phyloP scores from a whole-genome alignment of 2,113 vertebrate species.

The Corvus moneduloides region DNA sequence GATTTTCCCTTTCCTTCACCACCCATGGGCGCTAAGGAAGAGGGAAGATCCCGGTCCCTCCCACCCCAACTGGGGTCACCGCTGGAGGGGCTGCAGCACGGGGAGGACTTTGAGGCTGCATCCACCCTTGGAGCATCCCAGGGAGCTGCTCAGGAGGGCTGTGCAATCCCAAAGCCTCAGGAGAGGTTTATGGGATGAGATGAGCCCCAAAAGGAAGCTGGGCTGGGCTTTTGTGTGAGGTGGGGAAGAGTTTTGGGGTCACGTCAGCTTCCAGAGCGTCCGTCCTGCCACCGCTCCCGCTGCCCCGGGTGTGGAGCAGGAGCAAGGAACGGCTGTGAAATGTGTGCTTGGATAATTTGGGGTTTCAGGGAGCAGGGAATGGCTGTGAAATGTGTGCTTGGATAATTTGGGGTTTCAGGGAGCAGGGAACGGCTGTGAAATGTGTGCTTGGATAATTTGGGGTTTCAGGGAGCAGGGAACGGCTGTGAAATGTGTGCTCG shows the following conservation, averaged over 20 bases:
- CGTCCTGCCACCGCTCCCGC: fast-evolving
- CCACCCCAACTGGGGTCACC: not conserved
- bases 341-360: no score
- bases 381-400: no score
- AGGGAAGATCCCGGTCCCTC: not conserved
- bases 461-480: no score
- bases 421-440: no score
- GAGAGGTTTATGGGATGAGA: not conserved
- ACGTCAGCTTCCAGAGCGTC: fast-evolving
- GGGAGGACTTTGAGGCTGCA: not conserved
- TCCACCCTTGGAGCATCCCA: not conserved
- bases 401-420: no score
- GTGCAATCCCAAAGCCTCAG: not conserved
- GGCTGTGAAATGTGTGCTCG: not conserved
- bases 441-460: no score
- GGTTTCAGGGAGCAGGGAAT: no score
- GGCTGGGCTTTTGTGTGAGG: not conserved
- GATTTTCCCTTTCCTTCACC: not conserved
- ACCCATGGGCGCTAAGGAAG: fast-evolving
- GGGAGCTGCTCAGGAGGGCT: not conserved
- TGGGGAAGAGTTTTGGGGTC: not conserved
- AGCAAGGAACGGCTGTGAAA: no score
- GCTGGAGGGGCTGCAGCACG: not conserved
- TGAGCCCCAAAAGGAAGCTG: not conserved
- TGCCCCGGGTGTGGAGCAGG: fast-evolving